phyloP scores from a whole-genome alignment of 2,797 vertebrate species.

The Podarcis siculus region DNA sequence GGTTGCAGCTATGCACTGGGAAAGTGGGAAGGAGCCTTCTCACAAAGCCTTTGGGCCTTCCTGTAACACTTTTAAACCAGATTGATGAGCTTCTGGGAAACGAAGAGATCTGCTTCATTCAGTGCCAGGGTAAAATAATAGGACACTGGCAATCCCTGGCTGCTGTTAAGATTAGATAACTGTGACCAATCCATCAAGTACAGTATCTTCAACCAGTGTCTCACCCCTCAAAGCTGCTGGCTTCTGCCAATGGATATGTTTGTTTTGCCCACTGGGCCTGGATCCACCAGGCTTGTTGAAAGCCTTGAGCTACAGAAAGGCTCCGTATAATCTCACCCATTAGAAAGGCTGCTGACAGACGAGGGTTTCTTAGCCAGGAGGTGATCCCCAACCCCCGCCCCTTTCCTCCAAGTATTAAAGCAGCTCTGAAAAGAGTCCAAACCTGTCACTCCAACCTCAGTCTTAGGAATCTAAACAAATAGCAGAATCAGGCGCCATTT shows the following conservation, averaged over 20 bases:
- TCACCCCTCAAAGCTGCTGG: not conserved
- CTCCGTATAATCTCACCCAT: not conserved
- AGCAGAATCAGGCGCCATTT: not conserved
- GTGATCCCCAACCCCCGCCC: not conserved
- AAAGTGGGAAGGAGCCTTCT: not conserved
- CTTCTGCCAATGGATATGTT: not conserved
- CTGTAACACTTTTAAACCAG: not conserved
- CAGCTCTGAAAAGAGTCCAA: not conserved
- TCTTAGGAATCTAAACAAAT: not conserved
- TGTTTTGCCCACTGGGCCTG: not conserved
- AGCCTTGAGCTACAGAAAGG: not conserved
- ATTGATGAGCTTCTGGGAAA: not conserved
- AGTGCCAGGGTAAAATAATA: rapidly evolving
- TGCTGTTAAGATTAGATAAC: conserved; percentile 23
- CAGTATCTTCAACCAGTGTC: not conserved
- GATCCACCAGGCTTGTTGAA: conserved; percentile 1
- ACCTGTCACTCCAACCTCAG: not conserved
- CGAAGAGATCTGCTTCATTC: not conserved
- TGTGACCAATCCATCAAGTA: not conserved
- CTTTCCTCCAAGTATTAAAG: not conserved
- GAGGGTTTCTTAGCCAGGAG: not conserved
- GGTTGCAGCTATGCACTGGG: not conserved
- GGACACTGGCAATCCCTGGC: rapidly evolving
- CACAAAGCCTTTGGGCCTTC: not conserved
- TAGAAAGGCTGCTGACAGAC: not conserved